phyloP scores from a whole-genome alignment of 1,140 invertebrate species.

The Drosophila simulans region DNA sequence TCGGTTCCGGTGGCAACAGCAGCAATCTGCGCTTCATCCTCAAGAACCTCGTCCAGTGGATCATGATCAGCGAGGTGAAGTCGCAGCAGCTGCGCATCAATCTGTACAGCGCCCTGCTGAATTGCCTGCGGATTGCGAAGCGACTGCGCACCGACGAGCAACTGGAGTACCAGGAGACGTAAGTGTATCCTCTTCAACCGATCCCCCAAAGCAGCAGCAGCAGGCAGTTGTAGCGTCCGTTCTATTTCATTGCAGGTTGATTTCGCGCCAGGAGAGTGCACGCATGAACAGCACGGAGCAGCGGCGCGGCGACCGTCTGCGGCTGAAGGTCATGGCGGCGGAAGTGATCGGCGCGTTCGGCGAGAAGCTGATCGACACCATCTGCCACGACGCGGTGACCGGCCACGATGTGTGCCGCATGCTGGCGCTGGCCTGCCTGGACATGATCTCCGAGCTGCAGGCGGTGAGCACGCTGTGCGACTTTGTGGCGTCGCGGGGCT shows the following conservation, averaged over 20 bases:
- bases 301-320: constrained; percentile 4
- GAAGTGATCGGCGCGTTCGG: constrained; percentile 90
- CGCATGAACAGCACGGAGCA: constrained; percentile 57
- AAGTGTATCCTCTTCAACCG: constrained; percentile 1
- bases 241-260: constrained; percentile 71
- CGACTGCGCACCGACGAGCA: constrained; percentile 72
- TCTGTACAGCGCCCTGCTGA: constrained; percentile 91
- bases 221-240: no score
- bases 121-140: constrained; percentile 91
- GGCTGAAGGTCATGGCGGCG: constrained; percentile 68
- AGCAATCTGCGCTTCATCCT: constrained; percentile 89
- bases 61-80: constrained; percentile 88
- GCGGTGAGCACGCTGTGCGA: constrained; percentile 89
- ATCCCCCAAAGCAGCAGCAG: no score
- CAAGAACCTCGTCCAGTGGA: constrained; percentile 89
- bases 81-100: constrained; percentile 94
- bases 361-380: constrained; percentile 92
- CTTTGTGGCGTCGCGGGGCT: constrained; percentile 91
- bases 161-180: constrained; percentile 59
- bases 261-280: constrained; percentile 87
- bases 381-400: constrained; percentile 94
- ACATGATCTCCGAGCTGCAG: constrained; percentile 91
- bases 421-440: constrained; percentile 92
- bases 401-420: constrained; percentile 96
- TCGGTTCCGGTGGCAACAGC: constrained; percentile 84